Base-by-base conservation (phyloP, 2,888 invertebrate genomes). In the Cryptus viduatorius region DNA sequence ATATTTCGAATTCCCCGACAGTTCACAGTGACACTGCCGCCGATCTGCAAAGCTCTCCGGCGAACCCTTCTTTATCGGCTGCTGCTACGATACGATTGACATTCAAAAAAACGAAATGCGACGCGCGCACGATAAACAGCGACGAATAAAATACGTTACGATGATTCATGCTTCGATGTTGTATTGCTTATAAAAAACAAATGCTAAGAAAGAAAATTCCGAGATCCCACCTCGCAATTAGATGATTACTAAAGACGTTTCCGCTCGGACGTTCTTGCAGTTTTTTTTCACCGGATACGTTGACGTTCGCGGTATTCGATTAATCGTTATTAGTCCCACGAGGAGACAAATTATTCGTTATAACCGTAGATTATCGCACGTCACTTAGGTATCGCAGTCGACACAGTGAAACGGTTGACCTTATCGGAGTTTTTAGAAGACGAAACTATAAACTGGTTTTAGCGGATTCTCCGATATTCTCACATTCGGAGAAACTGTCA, bases 1-100 rank as follows among this genome's bases (percentile, higher is more conserved):
- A 37, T 37, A 37, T 37, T 12, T 14, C 12, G 46, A 14, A 12
- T 24, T 1, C 24, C 1, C n/a, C 14, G 46, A 56, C 7, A 56
- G 24, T 1, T 56, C 19, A 12, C 56, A 56, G 10, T 56, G 10
- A 24, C 24, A 19, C 56, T 56, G 10, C 10, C 19, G 24, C 12
- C 19, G 24, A 24, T 56, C 24, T 12, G 12, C 24, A 12, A 24
- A 56, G 24, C 24, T 1, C 56, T 19, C 53, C 16, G 16, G 1
- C 59, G 59, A 29, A 24, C 10, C 3, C 73, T 73, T 61, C 73
- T 37, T 73, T 73, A 73, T 59, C 59, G 73, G 16, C 73, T 44
- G 59, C 16, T 46, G 50, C 42, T 56, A 5, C 1, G 29, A 56
- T 19, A 10, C 12, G 19, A 14, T 31, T 8, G 31, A 61, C 12